phyloP scores from a whole-genome alignment of 2,797 vertebrate species.

The Rallus crepitans region DNA sequence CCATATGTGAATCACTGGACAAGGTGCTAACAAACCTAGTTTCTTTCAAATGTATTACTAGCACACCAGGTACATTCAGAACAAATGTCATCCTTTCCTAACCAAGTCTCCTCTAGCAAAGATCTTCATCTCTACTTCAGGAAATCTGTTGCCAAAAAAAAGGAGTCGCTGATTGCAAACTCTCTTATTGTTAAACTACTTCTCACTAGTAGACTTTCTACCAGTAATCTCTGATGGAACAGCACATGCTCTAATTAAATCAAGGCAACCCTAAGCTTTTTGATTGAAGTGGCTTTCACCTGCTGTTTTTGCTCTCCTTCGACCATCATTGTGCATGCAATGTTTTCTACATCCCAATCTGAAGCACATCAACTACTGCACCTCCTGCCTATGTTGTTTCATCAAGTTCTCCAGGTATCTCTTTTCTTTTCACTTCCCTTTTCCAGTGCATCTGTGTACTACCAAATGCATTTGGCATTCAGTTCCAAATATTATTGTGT shows the following conservation, averaged over 20 bases:
- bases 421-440: neutral
- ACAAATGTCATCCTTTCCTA: neutral
- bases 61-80: neutral
- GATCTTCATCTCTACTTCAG: neutral
- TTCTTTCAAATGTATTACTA: neutral
- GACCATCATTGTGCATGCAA: neutral
- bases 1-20: neutral
- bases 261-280: neutral
- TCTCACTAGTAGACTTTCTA: neutral
- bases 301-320: neutral
- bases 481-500: neutral
- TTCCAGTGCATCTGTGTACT: neutral
- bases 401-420: constrained; percentile 4
- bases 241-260: neutral
- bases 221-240: neutral
- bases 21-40: neutral
- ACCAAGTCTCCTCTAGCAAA: neutral
- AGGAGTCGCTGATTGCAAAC: neutral
- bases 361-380: neutral
- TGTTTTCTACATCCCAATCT: neutral
- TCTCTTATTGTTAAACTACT: neutral
- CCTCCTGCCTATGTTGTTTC: neutral
- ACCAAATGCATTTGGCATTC: constrained; percentile 24
- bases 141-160: neutral
- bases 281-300: neutral